Percentiles rank a stretch among this genome's conserved stretches.
Conservation (phyloP, 2,113 vertebrate species). For the Empidonax traillii region DNA sequence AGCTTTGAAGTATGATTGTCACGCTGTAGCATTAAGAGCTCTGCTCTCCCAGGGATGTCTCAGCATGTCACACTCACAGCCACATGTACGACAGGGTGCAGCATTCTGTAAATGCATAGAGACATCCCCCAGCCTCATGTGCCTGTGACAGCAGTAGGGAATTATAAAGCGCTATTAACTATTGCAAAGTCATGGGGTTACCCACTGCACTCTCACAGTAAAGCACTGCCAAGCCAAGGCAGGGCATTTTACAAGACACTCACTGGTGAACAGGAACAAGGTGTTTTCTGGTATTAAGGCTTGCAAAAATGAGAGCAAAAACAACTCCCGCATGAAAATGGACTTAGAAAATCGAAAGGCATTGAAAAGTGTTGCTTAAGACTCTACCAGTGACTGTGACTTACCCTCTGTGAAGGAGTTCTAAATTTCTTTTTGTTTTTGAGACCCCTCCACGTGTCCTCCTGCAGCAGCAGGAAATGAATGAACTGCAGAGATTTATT, state of each 20-base stretch:
- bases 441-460: accelerated
- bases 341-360: background rate
- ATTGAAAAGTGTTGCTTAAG: background rate
- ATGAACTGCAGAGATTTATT: background rate
- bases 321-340: background rate
- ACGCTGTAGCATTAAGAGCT: constrained; percentile 49
- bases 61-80: background rate
- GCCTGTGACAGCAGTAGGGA: background rate
- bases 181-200: background rate
- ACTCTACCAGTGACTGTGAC: background rate
- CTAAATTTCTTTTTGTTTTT: background rate
- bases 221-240: background rate
- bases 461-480: background rate
- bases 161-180: background rate
- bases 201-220: background rate
- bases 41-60: constrained; percentile 24
- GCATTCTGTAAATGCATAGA: background rate
- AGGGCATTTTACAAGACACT: background rate
- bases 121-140: accelerated
- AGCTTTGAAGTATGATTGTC: constrained; percentile 27
- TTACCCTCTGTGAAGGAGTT: background rate
- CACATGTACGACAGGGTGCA: background rate
- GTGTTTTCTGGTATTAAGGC: background rate
- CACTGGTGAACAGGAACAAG: background rate
- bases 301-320: background rate